Evolutionary conservation across 2,888 invertebrate genomes (phyloP).

Genomic region (Strigamia crassipes): DNA sequence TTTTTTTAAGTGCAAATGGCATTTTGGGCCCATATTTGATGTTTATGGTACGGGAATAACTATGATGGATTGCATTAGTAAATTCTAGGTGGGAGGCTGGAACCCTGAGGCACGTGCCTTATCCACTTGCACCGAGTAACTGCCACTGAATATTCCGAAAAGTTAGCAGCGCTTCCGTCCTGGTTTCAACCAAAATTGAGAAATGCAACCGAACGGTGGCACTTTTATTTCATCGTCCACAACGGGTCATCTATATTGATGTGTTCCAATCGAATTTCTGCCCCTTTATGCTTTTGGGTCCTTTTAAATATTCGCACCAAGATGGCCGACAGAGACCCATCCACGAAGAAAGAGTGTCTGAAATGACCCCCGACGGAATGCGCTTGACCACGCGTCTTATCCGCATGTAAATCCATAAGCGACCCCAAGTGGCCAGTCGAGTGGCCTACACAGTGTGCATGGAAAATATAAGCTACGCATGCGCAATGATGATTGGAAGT

Average conservation of each 20-base stretch:
- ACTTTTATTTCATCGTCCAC: not conserved
- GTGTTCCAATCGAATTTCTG: not conserved
- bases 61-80: no score
- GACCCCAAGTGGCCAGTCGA: conserved; percentile 33
- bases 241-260: conserved; percentile 8
- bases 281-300: not conserved
- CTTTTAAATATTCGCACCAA: conserved; percentile 9
- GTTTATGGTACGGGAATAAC: no score
- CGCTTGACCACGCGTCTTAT: conserved; percentile 33
- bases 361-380: conserved; percentile 11
- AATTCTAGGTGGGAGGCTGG: no score
- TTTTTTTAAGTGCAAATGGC: no score
- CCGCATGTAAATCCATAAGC: conserved; percentile 31
- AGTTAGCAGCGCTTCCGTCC: no score
- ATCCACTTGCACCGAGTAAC: no score
- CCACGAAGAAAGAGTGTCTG: not conserved
- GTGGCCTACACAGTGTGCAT: conserved; percentile 26
- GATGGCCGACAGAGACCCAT: conserved; percentile 26
- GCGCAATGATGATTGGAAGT: conserved; percentile 21
- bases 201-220: no score
- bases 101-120: no score
- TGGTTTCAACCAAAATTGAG: no score
- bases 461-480: conserved; percentile 23
- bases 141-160: no score
- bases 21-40: no score